phyloP scores from a whole-genome alignment of 2,888 invertebrate genomes.

The Petrolisthes cinctipes region DNA sequence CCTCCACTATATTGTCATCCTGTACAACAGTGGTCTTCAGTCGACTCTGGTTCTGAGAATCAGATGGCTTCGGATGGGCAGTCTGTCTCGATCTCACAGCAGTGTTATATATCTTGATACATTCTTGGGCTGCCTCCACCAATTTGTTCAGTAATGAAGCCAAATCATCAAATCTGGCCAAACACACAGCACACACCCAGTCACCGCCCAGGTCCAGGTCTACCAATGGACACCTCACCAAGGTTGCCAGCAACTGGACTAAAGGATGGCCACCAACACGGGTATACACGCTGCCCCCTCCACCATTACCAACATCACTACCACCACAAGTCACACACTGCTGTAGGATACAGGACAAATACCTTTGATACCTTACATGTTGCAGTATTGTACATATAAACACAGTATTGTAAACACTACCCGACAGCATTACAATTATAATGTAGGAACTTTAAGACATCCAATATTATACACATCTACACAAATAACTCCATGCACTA shows the following conservation, averaged over 20 bases:
- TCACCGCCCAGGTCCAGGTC: slow-evolving; percentile 5
- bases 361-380: too few species aligned
- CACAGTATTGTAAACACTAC: too few species aligned
- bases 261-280: slow-evolving; percentile 7
- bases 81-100: not conserved
- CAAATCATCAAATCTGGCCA: slow-evolving; percentile 5
- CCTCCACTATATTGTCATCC: not conserved
- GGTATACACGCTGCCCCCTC: slow-evolving; percentile 6
- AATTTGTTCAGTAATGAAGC: slow-evolving; percentile 3
- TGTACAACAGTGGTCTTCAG: not conserved
- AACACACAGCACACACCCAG: not conserved
- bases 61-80: not conserved
- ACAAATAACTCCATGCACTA: too few species aligned
- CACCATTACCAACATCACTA: not conserved
- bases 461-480: too few species aligned
- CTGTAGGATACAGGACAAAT: too few species aligned
- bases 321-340: not conserved
- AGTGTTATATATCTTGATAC: not conserved
- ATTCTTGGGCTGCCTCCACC: too few species aligned
- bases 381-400: too few species aligned
- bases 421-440: too few species aligned
- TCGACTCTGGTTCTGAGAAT: not conserved
- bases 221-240: slow-evolving; percentile 1
- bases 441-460: too few species aligned
- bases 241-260: not conserved